A percentile compares a stretch with the other conserved stretches of the same genome.
phyloP scores from a whole-genome alignment of 2,888 invertebrate species.

The Drosophila niveifrons region DNA sequence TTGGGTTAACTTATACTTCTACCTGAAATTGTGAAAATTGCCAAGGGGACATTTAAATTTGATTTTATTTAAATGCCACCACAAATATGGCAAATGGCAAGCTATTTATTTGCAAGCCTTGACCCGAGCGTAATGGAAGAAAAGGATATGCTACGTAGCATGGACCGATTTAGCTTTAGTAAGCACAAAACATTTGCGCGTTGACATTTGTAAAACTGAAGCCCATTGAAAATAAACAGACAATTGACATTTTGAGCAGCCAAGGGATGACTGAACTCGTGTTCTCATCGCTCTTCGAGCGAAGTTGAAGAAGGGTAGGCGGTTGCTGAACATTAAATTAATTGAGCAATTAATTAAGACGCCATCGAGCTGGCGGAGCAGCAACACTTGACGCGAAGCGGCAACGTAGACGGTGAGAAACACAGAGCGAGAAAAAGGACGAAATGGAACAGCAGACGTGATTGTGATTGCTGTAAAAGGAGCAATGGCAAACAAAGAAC shows the following conservation, averaged over 20 bases:
- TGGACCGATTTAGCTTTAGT: conserved; percentile 31
- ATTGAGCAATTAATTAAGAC: conserved; percentile 84
- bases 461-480: conserved; percentile 52
- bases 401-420: conserved; percentile 17
- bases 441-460: conserved; percentile 44
- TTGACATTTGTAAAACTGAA: conserved; percentile 66
- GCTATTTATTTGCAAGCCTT: conserved; percentile 56
- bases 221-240: conserved; percentile 63
- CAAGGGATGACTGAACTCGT: conserved; percentile 44
- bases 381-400: conserved; percentile 45
- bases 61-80: conserved; percentile 42
- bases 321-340: conserved; percentile 81
- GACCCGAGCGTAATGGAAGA: conserved; percentile 32
- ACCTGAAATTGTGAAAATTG: conserved; percentile 13
- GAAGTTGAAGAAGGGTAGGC: conserved; percentile 13
- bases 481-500: conserved; percentile 70
- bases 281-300: conserved; percentile 10
- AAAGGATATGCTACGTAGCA: conserved; percentile 19
- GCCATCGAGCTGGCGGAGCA: conserved; percentile 69
- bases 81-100: conserved; percentile 47
- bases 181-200: conserved; percentile 44
- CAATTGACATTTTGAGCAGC: conserved; percentile 72
- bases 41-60: conserved; percentile 22
- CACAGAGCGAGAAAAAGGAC: conserved; percentile 25
- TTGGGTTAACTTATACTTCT: not conserved